Evolutionary conservation across 2,888 invertebrate genomes (phyloP).

Genomic region (Cosmorhoe ocellata): DNA sequence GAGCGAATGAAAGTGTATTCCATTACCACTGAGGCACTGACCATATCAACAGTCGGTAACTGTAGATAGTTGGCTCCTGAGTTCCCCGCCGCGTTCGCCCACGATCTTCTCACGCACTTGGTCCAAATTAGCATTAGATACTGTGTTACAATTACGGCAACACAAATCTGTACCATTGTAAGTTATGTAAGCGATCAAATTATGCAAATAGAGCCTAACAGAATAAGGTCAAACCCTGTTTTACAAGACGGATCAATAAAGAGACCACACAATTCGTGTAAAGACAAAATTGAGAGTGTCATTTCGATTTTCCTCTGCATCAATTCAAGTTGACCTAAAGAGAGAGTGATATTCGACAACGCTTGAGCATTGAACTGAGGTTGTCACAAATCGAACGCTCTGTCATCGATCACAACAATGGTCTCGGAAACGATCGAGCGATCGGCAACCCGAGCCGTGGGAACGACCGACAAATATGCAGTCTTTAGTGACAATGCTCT

Average conservation of each 20-base stretch:
- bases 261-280: too few relatives aligned
- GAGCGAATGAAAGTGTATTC: too few relatives aligned
- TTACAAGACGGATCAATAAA: too few relatives aligned
- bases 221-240: not conserved
- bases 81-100: slow-evolving; percentile 31
- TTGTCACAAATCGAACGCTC: not conserved
- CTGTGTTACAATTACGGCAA: slow-evolving; percentile 60
- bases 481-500: slow-evolving; percentile 72
- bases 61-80: slow-evolving; percentile 29
- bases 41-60: not conserved
- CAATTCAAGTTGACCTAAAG: too few relatives aligned
- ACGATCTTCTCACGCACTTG: slow-evolving; percentile 36
- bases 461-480: slow-evolving; percentile 66
- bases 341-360: too few relatives aligned
- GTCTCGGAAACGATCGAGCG: slow-evolving; percentile 37
- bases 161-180: slow-evolving; percentile 37
- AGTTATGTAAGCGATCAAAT: not conserved
- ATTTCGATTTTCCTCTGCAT: too few relatives aligned
- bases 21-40: too few relatives aligned
- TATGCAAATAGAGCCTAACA: not conserved
- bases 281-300: too few relatives aligned
- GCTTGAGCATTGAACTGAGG: not conserved
- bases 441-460: slow-evolving; percentile 55
- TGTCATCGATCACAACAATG: slow-evolving; percentile 1
- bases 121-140: slow-evolving; percentile 25